A percentile compares a stretch with the other conserved stretches of the same genome.
Evolutionary conservation across 2,888 invertebrate genomes (phyloP).

Genomic region (Archips crataeganus): DNA sequence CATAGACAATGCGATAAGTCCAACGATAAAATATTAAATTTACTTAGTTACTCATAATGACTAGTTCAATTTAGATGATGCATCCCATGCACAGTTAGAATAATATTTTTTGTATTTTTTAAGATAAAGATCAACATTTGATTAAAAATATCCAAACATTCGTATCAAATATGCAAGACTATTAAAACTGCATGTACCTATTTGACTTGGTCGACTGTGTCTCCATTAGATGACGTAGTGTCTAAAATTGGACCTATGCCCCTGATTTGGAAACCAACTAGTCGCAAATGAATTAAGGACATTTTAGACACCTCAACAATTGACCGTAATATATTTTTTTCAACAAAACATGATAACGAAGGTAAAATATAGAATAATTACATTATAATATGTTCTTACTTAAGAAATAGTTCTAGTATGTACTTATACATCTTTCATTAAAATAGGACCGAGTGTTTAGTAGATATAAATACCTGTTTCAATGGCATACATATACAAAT

Average conservation of each 20-base stretch:
- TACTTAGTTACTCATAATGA: conserved; percentile 46
- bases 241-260: conserved; percentile 21
- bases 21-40: conserved; percentile 42
- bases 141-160: conserved; percentile 43
- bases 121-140: conserved; percentile 45
- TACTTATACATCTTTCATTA: conserved; percentile 44
- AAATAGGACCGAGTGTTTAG: conserved; percentile 44
- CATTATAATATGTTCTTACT: conserved; percentile 38
- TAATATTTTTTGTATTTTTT: conserved; percentile 39
- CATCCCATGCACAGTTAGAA: conserved; percentile 51
- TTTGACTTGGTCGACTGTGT: conserved; percentile 23
- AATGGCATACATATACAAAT: conserved; percentile 43
- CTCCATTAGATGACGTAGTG: conserved; percentile 15
- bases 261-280: conserved; percentile 28
- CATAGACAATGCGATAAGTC: conserved; percentile 42
- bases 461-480: not conserved
- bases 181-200: conserved; percentile 30
- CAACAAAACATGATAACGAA: conserved; percentile 42
- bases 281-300: conserved; percentile 36
- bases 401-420: conserved; percentile 39
- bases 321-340: conserved; percentile 49
- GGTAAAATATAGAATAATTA: conserved; percentile 37
- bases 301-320: conserved; percentile 54
- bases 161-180: conserved; percentile 41
- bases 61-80: conserved; percentile 53